These are phyloP conservation scores for Sebastes glaucus DNA, from an alignment of 2,797 vertebrate genomes.

Conservation along the genomic window DNA sequence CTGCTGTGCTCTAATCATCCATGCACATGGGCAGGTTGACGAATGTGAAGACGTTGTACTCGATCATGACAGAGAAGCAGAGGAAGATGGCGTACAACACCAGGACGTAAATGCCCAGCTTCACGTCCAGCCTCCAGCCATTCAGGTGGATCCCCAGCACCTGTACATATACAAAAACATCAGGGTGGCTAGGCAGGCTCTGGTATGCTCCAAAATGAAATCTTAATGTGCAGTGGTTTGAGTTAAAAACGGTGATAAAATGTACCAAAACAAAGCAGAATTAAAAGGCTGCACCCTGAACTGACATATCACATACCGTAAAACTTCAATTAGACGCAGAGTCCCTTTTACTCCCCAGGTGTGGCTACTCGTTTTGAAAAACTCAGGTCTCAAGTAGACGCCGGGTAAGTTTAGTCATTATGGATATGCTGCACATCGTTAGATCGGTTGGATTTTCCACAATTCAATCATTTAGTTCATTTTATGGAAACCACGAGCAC, in stretches of 20 bases:
- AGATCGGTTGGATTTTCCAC: too few species aligned
- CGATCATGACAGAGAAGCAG: slow-evolving; percentile 96
- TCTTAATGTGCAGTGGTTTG: not conserved
- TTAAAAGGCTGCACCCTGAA: not conserved
- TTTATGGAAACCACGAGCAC: not conserved
- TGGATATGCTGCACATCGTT: too few species aligned
- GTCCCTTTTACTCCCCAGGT: too few species aligned
- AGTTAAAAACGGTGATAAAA: not conserved
- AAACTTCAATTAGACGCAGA: too few species aligned
- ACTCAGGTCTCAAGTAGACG: too few species aligned
- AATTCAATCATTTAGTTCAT: not conserved
- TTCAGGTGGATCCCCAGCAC: slow-evolving; percentile 94
- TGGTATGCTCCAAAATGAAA: not conserved
- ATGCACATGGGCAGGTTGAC: slow-evolving; percentile 98
- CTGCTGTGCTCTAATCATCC: slow-evolving; percentile 74
- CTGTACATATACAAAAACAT: slow-evolving; percentile 66
- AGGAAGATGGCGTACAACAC: slow-evolving; percentile 92
- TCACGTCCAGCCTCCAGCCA: slow-evolving; percentile 92
- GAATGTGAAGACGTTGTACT: slow-evolving; percentile 98
- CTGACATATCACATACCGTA: too few species aligned
- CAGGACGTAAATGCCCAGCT: slow-evolving; percentile 91
- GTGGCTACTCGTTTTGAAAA: too few species aligned
- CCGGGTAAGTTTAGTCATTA: too few species aligned
- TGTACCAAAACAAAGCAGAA: not conserved
- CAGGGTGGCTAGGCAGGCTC: not conserved